Base-by-base conservation (phyloP, 1,140 invertebrate species). In the Hylyphantes graminicola region DNA sequence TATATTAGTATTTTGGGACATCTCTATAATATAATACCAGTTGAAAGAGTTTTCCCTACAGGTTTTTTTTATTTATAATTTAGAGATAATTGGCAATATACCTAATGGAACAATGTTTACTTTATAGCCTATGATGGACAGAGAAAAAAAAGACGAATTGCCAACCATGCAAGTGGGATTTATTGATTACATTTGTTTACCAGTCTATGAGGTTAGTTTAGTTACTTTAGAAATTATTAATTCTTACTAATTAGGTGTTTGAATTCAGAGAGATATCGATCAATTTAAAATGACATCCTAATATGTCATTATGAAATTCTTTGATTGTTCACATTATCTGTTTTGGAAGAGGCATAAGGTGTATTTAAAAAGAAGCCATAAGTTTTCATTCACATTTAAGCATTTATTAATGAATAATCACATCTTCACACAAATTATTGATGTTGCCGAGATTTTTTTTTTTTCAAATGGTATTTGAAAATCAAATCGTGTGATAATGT, bases 81-180 rank as follows among this genome's bases (percentile, higher is more conserved):
- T 59, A 7, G 8, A 13, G 12, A 7, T 59, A 0, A 59, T 59
- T 59, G 57, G n/a, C 4, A 6, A 59, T 4, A 59, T 59, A 13
- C n/a, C n/a, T 13, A n/a, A 59, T 13, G 5, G 12, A 59, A 13
- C n/a, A 13, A n/a, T 53, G 51, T 70, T 70, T 13, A 64, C 19
- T 51, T 57, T 54, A n/a, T 89, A 96, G 95, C 95, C 96, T 88
- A 96, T 98, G 90, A 98, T 98, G 97, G 97, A 98, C 90, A 91
- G 97, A 89, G 96, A 98, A 88, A 97, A 97, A 90, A 95, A 97
- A 90, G 95, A 97, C 89, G 94, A 98, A 89, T 91, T 98, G 87
- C 97, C 97, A 65, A 93, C 94, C 88, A 97, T 98, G 96, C 97
- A 98, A 93, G 95, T 98, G 85, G 95, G 94, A 75, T 98, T 98